phyloP scores from a whole-genome alignment of 2,888 invertebrate genomes.

The Acrobasis suavella region DNA sequence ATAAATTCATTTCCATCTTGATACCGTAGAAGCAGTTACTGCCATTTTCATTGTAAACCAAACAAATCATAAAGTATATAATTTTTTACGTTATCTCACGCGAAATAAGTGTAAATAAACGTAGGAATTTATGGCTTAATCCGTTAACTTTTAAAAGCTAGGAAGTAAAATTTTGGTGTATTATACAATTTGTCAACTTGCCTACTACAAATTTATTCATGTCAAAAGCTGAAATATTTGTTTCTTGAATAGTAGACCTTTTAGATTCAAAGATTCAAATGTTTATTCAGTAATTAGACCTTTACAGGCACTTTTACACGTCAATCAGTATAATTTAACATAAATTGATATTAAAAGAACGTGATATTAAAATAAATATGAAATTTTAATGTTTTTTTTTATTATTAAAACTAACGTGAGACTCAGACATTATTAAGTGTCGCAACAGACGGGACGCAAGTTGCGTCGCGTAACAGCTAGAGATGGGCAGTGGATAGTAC shows the following conservation, averaged over 20 bases:
- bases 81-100: slow-evolving; percentile 29
- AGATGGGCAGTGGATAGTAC: no score
- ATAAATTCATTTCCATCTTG: slow-evolving; percentile 22
- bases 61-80: slow-evolving; percentile 29
- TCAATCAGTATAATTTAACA: no score
- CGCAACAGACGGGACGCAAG: no score
- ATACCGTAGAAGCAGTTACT: slow-evolving; percentile 26
- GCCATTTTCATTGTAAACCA: slow-evolving; percentile 26
- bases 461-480: no score
- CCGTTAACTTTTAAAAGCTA: neutral
- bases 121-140: slow-evolving; percentile 15
- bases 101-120: slow-evolving; percentile 22
- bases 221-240: neutral
- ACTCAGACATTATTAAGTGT: no score
- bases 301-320: no score
- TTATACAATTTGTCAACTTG: neutral
- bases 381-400: no score
- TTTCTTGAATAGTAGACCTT: neutral
- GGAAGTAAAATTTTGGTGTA: neutral
- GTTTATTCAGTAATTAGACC: no score
- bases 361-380: no score
- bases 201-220: neutral
- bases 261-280: no score
- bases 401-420: no score
- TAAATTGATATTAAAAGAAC: no score